Conservation (phyloP, 2,113 vertebrate genomes). For the Gnathonemus longibarbis region DNA sequence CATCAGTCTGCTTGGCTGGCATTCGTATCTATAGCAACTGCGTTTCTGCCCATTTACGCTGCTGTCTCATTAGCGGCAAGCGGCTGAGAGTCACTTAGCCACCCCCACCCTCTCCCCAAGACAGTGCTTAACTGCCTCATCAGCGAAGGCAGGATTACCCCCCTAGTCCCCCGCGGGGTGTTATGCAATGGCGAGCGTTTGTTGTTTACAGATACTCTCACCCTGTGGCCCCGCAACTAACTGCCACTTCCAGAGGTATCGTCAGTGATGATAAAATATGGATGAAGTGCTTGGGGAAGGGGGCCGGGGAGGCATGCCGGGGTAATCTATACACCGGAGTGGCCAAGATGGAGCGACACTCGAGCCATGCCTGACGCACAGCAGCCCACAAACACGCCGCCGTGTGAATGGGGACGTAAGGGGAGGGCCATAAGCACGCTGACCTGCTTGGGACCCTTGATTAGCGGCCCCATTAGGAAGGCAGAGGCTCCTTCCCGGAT, state of each 20-base stretch:
- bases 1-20: neutral
- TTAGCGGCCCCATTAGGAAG: neutral
- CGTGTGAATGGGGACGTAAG: neutral
- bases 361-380: slow-evolving; percentile 16
- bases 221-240: slow-evolving; percentile 9
- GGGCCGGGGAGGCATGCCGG: neutral
- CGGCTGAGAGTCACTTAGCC: neutral
- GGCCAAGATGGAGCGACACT: neutral
- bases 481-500: neutral
- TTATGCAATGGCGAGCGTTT: neutral
- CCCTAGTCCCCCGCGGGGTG: neutral
- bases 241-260: slow-evolving; percentile 12
- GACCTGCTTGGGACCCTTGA: neutral
- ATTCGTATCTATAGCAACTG: neutral
- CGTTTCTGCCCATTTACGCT: neutral
- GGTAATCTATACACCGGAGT: slow-evolving; percentile 10
- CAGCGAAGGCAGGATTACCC: neutral
- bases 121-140: neutral
- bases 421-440: neutral
- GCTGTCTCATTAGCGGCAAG: neutral
- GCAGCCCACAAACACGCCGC: neutral
- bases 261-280: slow-evolving; percentile 29
- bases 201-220: neutral
- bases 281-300: slow-evolving; percentile 13
- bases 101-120: neutral